Conservation (phyloP, 1,140 invertebrate genomes). For the Drosophila athabasca region DNA sequence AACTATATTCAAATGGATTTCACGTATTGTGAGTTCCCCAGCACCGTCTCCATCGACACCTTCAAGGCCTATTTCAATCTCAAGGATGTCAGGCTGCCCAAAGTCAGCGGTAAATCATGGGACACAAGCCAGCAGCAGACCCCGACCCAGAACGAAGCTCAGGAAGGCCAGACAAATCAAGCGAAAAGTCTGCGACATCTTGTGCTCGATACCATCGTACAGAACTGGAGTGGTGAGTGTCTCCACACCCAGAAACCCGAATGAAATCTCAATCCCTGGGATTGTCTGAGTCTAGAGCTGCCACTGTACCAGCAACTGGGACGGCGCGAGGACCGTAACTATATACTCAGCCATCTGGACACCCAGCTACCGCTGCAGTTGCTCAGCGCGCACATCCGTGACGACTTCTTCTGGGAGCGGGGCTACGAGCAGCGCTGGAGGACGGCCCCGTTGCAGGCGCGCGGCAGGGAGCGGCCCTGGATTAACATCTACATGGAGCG, state of each 20-base stretch:
- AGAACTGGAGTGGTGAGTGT: slow-evolving; percentile 82
- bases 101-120: slow-evolving; percentile 71
- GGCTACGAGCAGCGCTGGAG: slow-evolving; percentile 81
- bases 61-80: slow-evolving; percentile 81
- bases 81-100: slow-evolving; percentile 65
- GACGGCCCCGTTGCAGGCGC: slow-evolving; percentile 54
- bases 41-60: slow-evolving; percentile 77
- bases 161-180: slow-evolving; percentile 62
- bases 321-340: slow-evolving; percentile 80
- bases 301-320: slow-evolving; percentile 76
- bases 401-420: slow-evolving; percentile 83
- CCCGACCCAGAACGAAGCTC: slow-evolving; percentile 8
- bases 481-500: slow-evolving; percentile 84
- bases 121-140: slow-evolving; percentile 39
- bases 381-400: slow-evolving; percentile 78
- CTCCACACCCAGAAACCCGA: slow-evolving; percentile 2
- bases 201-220: slow-evolving; percentile 80
- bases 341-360: slow-evolving; percentile 82
- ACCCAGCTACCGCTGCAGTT: slow-evolving; percentile 79
- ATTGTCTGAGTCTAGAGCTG: slow-evolving; percentile 59
- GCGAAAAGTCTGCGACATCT: slow-evolving; percentile 81
- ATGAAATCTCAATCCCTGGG: slow-evolving; percentile 5
- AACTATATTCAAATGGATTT: slow-evolving; percentile 67
- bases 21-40: slow-evolving; percentile 78
- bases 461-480: slow-evolving; percentile 69